phyloP scores from a whole-genome alignment of 2,113 vertebrate genomes.

The Coreoperca whiteheadi region DNA sequence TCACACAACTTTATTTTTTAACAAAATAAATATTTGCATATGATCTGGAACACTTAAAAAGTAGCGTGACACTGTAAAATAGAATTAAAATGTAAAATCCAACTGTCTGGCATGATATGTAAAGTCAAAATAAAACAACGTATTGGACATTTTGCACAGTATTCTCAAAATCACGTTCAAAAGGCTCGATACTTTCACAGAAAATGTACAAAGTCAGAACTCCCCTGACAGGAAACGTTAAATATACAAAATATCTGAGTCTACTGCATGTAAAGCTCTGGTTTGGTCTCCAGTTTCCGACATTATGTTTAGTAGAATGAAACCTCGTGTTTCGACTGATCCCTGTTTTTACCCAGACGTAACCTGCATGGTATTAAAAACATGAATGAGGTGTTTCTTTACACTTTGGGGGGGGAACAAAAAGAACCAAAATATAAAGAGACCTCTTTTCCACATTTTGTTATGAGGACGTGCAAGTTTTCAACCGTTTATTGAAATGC shows the following conservation, averaged over 20 bases:
- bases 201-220: conserved; percentile 37
- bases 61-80: conserved; percentile 61
- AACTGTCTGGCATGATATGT: background rate
- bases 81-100: conserved; percentile 47
- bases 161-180: no score
- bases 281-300: background rate
- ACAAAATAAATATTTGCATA: conserved; percentile 84
- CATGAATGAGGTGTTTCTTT: background rate
- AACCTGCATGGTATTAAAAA: conserved; percentile 39
- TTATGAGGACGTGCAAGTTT: background rate
- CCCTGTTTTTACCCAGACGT: background rate
- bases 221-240: conserved; percentile 31
- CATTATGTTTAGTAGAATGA: background rate
- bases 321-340: background rate
- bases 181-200: conserved; percentile 37
- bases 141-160: no score
- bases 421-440: background rate
- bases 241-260: conserved; percentile 54
- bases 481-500: conserved; percentile 10
- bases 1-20: conserved; percentile 78
- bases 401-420: background rate
- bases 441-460: background rate
- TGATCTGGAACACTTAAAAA: conserved; percentile 72
- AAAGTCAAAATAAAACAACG: conserved; percentile 33
- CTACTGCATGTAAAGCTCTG: conserved; percentile 27